phyloP scores from a whole-genome alignment of 2,113 vertebrate species.

The Upupa epops region DNA sequence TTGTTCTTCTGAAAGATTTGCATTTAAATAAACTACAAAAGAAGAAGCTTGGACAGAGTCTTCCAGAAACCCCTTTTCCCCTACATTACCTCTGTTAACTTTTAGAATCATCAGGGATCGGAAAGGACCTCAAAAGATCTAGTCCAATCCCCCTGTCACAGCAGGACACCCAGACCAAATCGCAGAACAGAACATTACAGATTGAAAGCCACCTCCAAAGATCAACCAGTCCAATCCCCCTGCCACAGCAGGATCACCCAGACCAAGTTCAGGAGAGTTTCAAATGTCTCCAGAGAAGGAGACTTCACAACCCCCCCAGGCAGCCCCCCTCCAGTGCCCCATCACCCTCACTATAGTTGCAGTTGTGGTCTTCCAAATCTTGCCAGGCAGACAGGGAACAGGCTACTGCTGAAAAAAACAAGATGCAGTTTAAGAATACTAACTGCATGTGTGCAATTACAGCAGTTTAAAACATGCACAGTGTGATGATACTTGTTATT shows the following conservation, averaged over 20 bases:
- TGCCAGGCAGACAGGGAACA: conserved; percentile 36
- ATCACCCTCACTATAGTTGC: not conserved
- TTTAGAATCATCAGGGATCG: too few relatives aligned
- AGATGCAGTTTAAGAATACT: not conserved
- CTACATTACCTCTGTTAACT: not conserved
- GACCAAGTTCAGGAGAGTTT: too few relatives aligned
- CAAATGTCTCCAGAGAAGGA: too few relatives aligned
- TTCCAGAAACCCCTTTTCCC: not conserved
- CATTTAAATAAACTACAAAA: conserved; percentile 56
- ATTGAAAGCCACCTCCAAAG: too few relatives aligned
- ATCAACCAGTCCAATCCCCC: too few relatives aligned
- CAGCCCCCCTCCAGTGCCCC: too few relatives aligned
- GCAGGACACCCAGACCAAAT: too few relatives aligned
- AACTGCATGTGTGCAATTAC: not conserved
- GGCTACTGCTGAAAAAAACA: not conserved
- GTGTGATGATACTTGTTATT: not conserved
- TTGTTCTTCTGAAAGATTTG: conserved; percentile 11
- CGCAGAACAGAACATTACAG: too few relatives aligned
- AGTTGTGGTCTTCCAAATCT: conserved; percentile 15
- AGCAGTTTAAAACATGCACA: not conserved
- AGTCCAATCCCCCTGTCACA: too few relatives aligned
- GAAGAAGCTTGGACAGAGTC: conserved; percentile 19
- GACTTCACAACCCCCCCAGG: too few relatives aligned
- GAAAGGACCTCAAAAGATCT: too few relatives aligned
- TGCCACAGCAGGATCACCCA: too few relatives aligned